phyloP scores from a whole-genome alignment of 2,113 vertebrate species.

The Megalops atlanticus region DNA sequence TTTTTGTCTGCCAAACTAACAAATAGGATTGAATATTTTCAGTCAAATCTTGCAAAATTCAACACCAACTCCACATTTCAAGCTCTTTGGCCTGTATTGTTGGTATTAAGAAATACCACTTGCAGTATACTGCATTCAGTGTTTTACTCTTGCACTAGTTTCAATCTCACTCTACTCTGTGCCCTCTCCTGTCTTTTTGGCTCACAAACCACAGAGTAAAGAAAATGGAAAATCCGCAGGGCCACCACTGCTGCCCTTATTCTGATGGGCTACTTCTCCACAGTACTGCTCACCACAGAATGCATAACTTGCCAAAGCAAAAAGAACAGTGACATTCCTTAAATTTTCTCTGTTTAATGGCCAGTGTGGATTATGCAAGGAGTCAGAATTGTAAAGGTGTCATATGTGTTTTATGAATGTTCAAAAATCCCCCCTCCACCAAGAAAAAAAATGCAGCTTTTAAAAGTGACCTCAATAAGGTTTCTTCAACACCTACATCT shows the following conservation, averaged over 20 bases:
- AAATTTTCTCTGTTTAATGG: neutral
- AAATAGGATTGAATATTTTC: too few relatives aligned
- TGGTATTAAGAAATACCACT: neutral
- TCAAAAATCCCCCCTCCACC: neutral
- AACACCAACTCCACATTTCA: too few relatives aligned
- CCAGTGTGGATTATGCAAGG: neutral
- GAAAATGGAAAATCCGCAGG: neutral
- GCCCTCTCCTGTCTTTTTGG: neutral
- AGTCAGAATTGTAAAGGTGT: neutral
- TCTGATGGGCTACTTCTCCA: neutral
- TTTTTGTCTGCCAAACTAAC: too few relatives aligned
- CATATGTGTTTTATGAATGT: neutral
- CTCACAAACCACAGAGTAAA: conserved; percentile 2
- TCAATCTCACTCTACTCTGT: neutral
- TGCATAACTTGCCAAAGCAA: neutral
- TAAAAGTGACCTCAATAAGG: neutral
- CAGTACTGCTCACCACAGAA: conserved; percentile 9
- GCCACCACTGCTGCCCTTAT: conserved; percentile 12
- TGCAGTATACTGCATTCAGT: neutral
- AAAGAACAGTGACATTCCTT: neutral
- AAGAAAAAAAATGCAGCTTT: neutral
- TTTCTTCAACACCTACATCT: neutral
- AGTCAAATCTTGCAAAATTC: too few relatives aligned
- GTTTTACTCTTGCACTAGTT: neutral
- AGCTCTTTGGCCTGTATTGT: too few relatives aligned